Evolutionary conservation across 2,113 vertebrate species (phyloP).

Genomic region (Hypocryptadius cinnamomeus): DNA sequence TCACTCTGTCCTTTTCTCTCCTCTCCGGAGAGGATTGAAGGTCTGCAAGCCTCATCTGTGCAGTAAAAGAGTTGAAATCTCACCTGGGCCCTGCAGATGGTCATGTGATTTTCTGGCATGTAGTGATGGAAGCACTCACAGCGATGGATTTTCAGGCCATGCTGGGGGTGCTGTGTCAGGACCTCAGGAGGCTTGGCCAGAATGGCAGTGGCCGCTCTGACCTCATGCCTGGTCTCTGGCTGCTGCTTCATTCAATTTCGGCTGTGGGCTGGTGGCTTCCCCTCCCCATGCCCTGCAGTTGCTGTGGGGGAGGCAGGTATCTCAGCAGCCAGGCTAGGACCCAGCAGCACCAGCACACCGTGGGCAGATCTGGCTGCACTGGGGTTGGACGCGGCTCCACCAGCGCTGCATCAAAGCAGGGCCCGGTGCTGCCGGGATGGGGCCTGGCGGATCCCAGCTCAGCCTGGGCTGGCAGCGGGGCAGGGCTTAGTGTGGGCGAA

Average conservation of each 20-base stretch:
- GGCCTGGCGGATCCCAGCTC: background rate
- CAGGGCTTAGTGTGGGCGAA: background rate
- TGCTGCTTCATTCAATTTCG: background rate
- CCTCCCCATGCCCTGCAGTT: background rate
- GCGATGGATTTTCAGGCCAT: background rate
- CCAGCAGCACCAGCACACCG: background rate
- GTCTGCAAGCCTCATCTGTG: background rate
- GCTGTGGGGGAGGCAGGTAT: background rate
- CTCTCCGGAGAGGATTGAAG: background rate
- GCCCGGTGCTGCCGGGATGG: background rate
- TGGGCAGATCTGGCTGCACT: background rate
- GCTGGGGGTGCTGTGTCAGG: background rate
- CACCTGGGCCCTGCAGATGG: background rate
- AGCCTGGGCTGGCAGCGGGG: background rate
- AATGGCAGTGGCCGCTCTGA: background rate
- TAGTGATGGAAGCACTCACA: too few relatives aligned
- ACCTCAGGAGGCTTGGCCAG: background rate
- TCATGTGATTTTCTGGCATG: background rate
- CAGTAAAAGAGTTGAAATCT: background rate
- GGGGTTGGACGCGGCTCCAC: rapidly evolving
- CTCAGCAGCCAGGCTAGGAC: background rate
- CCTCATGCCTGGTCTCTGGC: background rate
- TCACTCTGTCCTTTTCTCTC: background rate
- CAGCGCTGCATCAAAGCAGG: background rate
- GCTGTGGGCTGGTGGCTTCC: background rate